Evolutionary conservation across 1,140 invertebrate species (phyloP).

Genomic region (Drosophila funebris): DNA sequence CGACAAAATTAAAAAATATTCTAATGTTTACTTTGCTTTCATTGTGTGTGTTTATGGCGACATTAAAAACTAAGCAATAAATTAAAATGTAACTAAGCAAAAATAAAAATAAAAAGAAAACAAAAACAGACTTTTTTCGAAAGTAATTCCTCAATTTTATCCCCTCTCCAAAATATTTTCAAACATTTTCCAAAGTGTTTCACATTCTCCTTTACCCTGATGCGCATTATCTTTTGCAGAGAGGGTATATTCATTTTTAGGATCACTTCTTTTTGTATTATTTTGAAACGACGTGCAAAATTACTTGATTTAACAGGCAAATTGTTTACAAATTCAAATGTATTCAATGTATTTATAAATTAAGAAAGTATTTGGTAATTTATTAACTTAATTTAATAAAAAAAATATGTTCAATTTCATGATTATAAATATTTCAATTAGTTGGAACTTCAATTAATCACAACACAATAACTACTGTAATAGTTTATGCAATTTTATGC

Average conservation of each 20-base stretch:
- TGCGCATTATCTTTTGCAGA: not conserved
- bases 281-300: not conserved
- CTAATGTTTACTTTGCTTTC: constrained; percentile 56
- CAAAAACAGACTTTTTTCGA: not conserved
- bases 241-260: not conserved
- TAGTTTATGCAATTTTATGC: not conserved
- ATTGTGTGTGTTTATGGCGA: constrained; percentile 29
- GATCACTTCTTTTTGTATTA: not conserved
- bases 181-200: constrained; percentile 44
- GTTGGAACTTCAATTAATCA: constrained; percentile 6
- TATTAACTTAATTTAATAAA: constrained; percentile 12
- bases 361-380: not conserved
- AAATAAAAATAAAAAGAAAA: no score
- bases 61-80: constrained; percentile 73
- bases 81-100: constrained; percentile 42
- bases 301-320: not conserved
- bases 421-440: constrained; percentile 4
- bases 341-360: constrained; percentile 12
- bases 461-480: not conserved
- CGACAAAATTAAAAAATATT: constrained; percentile 69
- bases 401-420: not conserved
- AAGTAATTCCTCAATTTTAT: constrained; percentile 42
- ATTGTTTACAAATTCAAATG: not conserved
- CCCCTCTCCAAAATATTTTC: constrained; percentile 70
- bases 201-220: constrained; percentile 9